Base-by-base conservation (phyloP, 2,113 vertebrate species). In the Dasypus novemcinctus region DNA sequence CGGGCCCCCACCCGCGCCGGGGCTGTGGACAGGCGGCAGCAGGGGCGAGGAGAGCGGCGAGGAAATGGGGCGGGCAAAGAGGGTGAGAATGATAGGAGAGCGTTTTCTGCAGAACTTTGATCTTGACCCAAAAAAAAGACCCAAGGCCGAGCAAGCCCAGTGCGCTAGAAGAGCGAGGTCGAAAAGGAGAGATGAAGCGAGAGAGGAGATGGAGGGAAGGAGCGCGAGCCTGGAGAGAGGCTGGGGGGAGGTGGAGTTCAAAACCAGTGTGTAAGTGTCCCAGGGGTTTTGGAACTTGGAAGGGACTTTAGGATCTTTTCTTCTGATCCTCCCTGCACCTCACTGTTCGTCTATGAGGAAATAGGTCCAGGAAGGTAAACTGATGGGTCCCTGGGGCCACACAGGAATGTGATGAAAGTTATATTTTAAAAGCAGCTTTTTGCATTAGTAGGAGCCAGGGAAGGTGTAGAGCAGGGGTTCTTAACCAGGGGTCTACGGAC, bases 21-120 rank as follows among this genome's bases (percentile, higher is more conserved):
- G 23, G 13, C 80, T 89, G 43, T 1, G 54, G 36, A 52, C 63
- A 0, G 18, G 79, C 54, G 1, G 7, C 3, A n/a, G 52, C 38
- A 4, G 64, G 33, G 25, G 21, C 3, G 10, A 38, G 33, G 36
- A 43, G 7, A 33, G 59, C 0, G 4, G 52, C 8, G 21, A 46
- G 57, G 21, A 0, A 13, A 17, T 17, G 1, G 13, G 41, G 33
- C 9, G 14, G 13, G 78, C 0, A 1, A 31, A 49, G 18, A 15
- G 7, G 33, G 33, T 31, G 61, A 43, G 71, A 52, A 43, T 5
- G 63, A 83, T 23, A 5, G 4, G 49, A 71, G n/a, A 78, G 46
- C 38, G 72, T 68, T 57, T 84, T 59, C 94, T 36, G 83, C 72
- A 74, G 57, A 91, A 84, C 71, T 82, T 69, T 63, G 89, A 81